These are phyloP conservation scores for Dasypolia templi DNA, from an alignment of 2,888 invertebrate genomes.

Conservation along the genomic window DNA sequence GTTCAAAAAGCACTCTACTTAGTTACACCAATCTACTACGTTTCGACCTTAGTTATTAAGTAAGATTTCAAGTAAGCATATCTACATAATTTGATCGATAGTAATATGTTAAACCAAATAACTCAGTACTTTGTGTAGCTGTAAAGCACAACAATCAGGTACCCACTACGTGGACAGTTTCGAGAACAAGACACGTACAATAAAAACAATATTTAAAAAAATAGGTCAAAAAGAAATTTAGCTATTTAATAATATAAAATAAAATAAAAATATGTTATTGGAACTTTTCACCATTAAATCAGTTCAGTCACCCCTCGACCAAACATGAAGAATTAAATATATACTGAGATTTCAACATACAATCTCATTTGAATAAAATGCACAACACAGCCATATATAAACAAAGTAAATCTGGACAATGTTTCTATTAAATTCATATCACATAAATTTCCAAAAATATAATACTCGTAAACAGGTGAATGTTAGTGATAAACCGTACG, in stretches of 20 bases:
- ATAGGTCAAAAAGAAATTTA: constrained; percentile 44
- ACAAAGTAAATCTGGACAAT: constrained; percentile 39
- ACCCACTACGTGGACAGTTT: constrained; percentile 55
- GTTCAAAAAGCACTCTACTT: constrained; percentile 64
- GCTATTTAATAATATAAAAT: constrained; percentile 31
- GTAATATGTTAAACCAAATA: constrained; percentile 45
- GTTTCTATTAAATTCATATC: constrained; percentile 41
- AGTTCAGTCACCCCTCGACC: constrained; percentile 36
- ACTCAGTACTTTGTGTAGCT: constrained; percentile 33
- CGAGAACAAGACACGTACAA: constrained; percentile 47
- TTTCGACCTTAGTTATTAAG: constrained; percentile 32
- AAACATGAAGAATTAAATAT: constrained; percentile 38
- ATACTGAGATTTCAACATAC: constrained; percentile 37
- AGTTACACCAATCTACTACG: constrained; percentile 60
- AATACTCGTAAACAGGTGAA: too few species aligned
- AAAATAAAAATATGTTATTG: constrained; percentile 50
- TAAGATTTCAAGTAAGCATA: constrained; percentile 34
- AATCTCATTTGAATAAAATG: constrained; percentile 58
- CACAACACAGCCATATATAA: constrained; percentile 64
- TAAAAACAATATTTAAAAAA: constrained; percentile 43
- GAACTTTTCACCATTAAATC: constrained; percentile 60
- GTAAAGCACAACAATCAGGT: constrained; percentile 63
- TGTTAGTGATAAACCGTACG: too few species aligned
- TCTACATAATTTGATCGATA: constrained; percentile 62
- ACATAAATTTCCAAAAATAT: constrained; percentile 36